Evolutionary conservation across 2,797 vertebrate species (phyloP).

Genomic region (Morelia viridis): DNA sequence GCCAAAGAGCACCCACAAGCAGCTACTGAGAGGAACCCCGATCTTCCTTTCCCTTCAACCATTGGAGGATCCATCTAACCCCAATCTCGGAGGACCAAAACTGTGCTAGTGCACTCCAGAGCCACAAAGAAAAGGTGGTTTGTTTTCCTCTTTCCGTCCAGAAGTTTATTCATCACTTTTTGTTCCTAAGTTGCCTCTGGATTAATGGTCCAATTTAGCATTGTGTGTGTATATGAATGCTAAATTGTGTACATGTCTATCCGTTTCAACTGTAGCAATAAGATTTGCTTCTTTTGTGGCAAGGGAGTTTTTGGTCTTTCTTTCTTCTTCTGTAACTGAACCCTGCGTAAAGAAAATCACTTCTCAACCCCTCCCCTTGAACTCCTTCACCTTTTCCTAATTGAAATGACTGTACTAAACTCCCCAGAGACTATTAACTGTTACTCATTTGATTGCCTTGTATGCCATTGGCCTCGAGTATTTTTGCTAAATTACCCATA

Average conservation of each 20-base stretch:
- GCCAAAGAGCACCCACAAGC: too few species aligned
- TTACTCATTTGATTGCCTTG: neutral
- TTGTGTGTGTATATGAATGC: neutral
- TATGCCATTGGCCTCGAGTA: neutral
- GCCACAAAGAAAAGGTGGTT: neutral
- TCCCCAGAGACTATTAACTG: neutral
- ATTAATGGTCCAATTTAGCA: neutral
- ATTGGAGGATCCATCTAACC: too few species aligned
- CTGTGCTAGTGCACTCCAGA: too few species aligned
- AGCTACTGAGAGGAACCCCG: too few species aligned
- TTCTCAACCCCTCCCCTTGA: neutral
- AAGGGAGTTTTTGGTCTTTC: neutral
- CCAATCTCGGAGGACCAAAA: too few species aligned
- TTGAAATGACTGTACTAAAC: neutral
- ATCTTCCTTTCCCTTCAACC: too few species aligned
- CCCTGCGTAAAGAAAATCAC: neutral
- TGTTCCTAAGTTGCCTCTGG: neutral
- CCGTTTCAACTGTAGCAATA: neutral
- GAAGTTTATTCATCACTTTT: neutral
- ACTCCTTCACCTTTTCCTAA: neutral
- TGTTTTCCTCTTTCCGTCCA: neutral
- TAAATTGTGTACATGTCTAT: neutral
- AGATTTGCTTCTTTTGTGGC: neutral
- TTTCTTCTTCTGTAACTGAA: neutral
- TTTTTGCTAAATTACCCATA: neutral